phyloP scores from a whole-genome alignment of 2,113 vertebrate genomes.

The Brachypodius melanocephalos region DNA sequence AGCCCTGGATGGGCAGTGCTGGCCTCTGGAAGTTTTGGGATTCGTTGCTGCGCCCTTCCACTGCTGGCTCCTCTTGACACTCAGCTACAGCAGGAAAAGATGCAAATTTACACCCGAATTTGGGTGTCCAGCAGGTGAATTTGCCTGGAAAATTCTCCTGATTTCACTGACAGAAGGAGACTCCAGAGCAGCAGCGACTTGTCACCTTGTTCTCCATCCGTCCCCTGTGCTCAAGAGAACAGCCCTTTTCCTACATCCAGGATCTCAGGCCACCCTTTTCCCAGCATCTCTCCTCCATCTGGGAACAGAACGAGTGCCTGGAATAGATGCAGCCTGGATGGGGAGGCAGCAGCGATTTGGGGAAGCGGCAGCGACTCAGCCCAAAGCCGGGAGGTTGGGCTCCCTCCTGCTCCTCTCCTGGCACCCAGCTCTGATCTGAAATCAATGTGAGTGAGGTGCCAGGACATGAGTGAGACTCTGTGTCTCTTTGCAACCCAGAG shows the following conservation, averaged over 20 bases:
- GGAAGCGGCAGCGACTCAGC: neutral
- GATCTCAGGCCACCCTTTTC: neutral
- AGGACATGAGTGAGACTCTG: slow-evolving; percentile 8
- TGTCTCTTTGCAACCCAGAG: slow-evolving; percentile 14
- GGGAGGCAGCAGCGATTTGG: neutral
- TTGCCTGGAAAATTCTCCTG: neutral
- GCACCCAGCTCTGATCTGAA: neutral
- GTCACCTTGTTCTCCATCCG: rapidly evolving
- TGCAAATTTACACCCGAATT: neutral
- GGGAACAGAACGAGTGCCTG: neutral
- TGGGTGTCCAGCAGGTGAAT: neutral
- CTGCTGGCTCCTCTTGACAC: neutral
- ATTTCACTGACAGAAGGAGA: neutral
- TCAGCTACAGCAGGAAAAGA: neutral
- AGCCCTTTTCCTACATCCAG: neutral
- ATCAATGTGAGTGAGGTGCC: slow-evolving; percentile 44
- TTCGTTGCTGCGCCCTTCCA: neutral
- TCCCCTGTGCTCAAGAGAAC: neutral
- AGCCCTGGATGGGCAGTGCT: neutral
- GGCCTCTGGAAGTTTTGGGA: neutral
- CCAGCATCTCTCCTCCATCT: neutral
- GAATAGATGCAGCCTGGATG: neutral
- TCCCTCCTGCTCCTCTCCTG: neutral
- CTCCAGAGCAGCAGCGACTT: rapidly evolving
- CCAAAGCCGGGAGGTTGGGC: neutral